These are phyloP conservation scores for Pygmarrhopalites habei DNA, from an alignment of 1,140 invertebrate genomes.

Conservation along the genomic window DNA sequence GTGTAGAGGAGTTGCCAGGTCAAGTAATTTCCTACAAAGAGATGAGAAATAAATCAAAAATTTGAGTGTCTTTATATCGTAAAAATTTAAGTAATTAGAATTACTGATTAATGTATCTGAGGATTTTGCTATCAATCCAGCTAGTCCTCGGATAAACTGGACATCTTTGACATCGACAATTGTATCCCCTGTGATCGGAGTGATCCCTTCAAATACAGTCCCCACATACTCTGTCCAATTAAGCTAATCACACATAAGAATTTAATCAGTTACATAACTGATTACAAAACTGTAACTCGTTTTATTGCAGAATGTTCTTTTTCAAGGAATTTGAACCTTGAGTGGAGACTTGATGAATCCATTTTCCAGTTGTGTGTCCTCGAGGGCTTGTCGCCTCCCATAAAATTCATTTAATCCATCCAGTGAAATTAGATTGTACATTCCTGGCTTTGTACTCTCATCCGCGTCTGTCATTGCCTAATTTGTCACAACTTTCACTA, in stretches of 20 bases:
- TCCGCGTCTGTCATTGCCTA: constrained; percentile 9
- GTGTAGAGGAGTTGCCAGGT: constrained; percentile 34
- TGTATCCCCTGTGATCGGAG: constrained; percentile 17
- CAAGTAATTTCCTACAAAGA: constrained; percentile 34
- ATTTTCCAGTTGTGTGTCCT: not conserved
- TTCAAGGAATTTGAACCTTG: constrained; percentile 3
- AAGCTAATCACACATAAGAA: constrained; percentile 17
- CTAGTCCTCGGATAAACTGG: constrained; percentile 23
- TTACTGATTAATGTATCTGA: constrained; percentile 18
- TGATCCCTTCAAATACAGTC: constrained; percentile 22
- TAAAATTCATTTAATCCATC: constrained; percentile 23
- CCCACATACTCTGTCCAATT: constrained; percentile 37
- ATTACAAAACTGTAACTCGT: too few species aligned
- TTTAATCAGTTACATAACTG: not conserved
- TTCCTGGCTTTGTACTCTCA: constrained; percentile 19
- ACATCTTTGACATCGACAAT: constrained; percentile 33
- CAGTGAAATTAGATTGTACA: constrained; percentile 22
- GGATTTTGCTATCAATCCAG: constrained; percentile 12
- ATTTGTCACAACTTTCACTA: not conserved
- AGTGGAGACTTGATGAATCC: not conserved
- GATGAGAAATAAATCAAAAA: not conserved
- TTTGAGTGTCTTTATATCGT: not conserved
- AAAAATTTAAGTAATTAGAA: too few species aligned
- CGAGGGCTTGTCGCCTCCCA: not conserved
- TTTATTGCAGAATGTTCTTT: too few species aligned